A percentile compares a stretch with the other conserved stretches of the same genome.
Evolutionary conservation across 2,113 vertebrate genomes (phyloP).

Genomic region (Vanacampus margaritifer): DNA sequence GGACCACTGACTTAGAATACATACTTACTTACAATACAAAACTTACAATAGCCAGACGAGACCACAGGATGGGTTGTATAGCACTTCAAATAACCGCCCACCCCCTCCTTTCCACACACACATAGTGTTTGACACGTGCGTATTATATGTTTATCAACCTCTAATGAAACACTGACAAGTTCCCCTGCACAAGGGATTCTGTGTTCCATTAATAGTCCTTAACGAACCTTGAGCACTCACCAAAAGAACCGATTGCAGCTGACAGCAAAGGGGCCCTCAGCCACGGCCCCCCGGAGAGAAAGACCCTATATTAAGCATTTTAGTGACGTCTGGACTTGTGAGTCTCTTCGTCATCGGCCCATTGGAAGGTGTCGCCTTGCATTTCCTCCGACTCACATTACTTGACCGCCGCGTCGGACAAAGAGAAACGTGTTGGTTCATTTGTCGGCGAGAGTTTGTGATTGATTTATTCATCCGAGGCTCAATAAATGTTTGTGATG

Average conservation of each 20-base stretch:
- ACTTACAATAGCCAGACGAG: background rate
- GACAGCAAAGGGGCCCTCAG: conserved; percentile 62
- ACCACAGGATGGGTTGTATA: conserved; percentile 40
- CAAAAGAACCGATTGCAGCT: conserved; percentile 62
- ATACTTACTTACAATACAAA: too few relatives aligned
- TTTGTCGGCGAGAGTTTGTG: conserved; percentile 56
- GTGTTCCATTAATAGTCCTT: conserved; percentile 71
- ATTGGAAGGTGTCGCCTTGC: conserved; percentile 59
- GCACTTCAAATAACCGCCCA: conserved; percentile 51
- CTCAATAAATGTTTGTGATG: conserved; percentile 63
- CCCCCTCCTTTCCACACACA: conserved; percentile 32
- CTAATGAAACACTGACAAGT: conserved; percentile 75
- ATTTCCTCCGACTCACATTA: conserved; percentile 55
- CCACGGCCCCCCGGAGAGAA: conserved; percentile 50
- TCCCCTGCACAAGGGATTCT: conserved; percentile 57
- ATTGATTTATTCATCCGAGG: conserved; percentile 63
- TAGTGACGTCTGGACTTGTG: conserved; percentile 54
- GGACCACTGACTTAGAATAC: too few relatives aligned
- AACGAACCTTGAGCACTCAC: conserved; percentile 69
- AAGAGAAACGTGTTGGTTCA: conserved; percentile 52
- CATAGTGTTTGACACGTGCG: conserved; percentile 62
- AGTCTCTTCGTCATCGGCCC: conserved; percentile 38
- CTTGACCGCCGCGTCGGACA: conserved; percentile 54
- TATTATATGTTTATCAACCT: conserved; percentile 71
- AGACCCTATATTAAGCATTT: conserved; percentile 68